A percentile compares a stretch with the other conserved stretches of the same genome.
Conservation (phyloP, 2,113 vertebrate species). For the Oenanthe melanoleuca region DNA sequence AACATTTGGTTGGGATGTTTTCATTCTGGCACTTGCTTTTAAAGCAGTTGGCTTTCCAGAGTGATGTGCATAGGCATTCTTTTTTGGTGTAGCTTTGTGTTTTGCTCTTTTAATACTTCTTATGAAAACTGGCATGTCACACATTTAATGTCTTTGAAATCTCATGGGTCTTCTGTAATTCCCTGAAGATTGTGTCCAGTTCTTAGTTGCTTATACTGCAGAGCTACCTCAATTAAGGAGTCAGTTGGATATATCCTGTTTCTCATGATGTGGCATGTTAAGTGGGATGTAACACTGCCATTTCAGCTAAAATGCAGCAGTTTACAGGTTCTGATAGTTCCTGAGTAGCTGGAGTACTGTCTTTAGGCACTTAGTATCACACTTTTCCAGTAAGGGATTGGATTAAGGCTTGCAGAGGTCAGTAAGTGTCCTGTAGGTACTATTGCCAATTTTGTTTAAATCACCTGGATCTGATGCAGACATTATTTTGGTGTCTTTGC, state of each 20-base stretch:
- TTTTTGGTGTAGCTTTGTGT: not conserved
- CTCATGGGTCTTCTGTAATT: not conserved
- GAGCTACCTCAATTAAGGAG: not conserved
- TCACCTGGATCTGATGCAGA: not conserved
- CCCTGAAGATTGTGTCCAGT: not conserved
- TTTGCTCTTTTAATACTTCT: not conserved
- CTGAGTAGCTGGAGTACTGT: not conserved
- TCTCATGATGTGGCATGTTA: not conserved
- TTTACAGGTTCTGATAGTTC: not conserved
- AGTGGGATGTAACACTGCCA: not conserved
- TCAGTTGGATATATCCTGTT: not conserved
- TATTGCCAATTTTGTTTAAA: not conserved
- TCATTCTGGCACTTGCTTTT: not conserved
- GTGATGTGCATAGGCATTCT: not conserved
- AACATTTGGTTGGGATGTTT: not conserved
- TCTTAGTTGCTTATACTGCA: not conserved
- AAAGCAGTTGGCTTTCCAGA: not conserved
- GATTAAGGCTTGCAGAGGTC: not conserved
- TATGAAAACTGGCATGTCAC: not conserved
- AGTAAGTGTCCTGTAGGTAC: not conserved
- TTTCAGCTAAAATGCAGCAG: not conserved
- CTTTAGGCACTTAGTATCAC: not conserved
- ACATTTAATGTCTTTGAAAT: not conserved
- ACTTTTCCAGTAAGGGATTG: not conserved
- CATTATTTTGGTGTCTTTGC: not conserved